A percentile compares a stretch with the other conserved stretches of the same genome.
Evolutionary conservation across 2,888 invertebrate species (phyloP).

Genomic region (Agonopterix heracliana): DNA sequence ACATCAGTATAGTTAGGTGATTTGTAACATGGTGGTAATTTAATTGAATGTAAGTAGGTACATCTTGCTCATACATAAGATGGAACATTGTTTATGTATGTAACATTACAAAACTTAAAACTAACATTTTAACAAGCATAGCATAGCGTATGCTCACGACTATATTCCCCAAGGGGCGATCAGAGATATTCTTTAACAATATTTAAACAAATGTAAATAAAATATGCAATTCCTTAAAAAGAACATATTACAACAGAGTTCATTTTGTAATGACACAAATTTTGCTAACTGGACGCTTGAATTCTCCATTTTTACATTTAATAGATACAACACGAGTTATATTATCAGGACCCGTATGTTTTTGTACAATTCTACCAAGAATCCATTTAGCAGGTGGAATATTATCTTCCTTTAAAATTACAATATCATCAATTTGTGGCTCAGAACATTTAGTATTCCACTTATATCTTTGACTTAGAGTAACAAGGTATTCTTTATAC

Average conservation of each 20-base stretch:
- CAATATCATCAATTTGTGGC: conserved; percentile 7
- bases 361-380: conserved; percentile 10
- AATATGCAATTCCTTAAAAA: no score
- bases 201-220: no score
- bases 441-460: conserved; percentile 11
- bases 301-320: background rate
- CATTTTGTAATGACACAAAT: background rate
- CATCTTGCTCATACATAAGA: no score
- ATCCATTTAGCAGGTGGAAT: conserved; percentile 12
- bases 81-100: no score
- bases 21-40: no score
- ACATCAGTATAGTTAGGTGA: no score
- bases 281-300: background rate
- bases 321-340: conserved; percentile 11
- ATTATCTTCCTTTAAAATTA: conserved; percentile 11
- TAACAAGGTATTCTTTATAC: conserved; percentile 18
- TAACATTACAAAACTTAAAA: no score
- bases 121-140: no score
- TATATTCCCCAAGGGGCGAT: no score
- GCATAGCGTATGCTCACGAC: no score
- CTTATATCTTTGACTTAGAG: conserved; percentile 14
- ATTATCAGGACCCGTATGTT: conserved; percentile 10
- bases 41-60: no score
- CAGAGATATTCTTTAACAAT: no score
- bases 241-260: background rate